These are phyloP conservation scores for Trachymyrmex septentrionalis DNA, from an alignment of 1,140 invertebrate species.

Conservation along the genomic window DNA sequence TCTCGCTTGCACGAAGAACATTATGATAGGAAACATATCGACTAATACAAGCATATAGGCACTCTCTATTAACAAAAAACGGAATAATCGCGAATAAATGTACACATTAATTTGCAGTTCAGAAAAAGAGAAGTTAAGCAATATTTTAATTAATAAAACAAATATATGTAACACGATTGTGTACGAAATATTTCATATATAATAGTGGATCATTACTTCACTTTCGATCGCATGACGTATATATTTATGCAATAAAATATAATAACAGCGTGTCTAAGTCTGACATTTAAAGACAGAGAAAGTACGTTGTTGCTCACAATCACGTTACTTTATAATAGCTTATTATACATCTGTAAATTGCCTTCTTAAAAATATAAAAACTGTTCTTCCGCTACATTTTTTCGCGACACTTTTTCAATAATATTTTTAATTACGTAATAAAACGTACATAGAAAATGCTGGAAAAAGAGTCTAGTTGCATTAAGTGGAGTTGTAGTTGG, in stretches of 20 bases:
- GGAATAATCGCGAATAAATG: background rate
- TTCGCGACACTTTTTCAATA: background rate
- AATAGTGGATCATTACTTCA: background rate
- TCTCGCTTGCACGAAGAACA: background rate
- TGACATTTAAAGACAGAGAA: conserved; percentile 46
- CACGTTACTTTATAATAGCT: conserved; percentile 20
- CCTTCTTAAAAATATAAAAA: background rate
- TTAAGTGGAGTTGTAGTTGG: too few species aligned
- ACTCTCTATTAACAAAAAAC: background rate
- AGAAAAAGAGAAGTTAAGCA: background rate
- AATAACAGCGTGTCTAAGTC: background rate
- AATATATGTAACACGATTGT: background rate
- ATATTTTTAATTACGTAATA: conserved; percentile 6
- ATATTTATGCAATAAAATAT: conserved; percentile 44
- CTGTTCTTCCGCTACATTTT: too few species aligned
- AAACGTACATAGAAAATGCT: background rate
- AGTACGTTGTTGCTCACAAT: conserved; percentile 12
- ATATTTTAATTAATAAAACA: conserved; percentile 8
- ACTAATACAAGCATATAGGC: background rate
- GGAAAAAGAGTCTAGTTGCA: too few species aligned
- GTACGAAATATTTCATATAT: background rate
- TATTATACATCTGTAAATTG: background rate
- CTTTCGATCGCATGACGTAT: background rate
- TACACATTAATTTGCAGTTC: conserved; percentile 13
- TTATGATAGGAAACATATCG: background rate